Evolutionary conservation across 1,140 invertebrate genomes (phyloP).

Genomic region (Camponotus floridanus): DNA sequence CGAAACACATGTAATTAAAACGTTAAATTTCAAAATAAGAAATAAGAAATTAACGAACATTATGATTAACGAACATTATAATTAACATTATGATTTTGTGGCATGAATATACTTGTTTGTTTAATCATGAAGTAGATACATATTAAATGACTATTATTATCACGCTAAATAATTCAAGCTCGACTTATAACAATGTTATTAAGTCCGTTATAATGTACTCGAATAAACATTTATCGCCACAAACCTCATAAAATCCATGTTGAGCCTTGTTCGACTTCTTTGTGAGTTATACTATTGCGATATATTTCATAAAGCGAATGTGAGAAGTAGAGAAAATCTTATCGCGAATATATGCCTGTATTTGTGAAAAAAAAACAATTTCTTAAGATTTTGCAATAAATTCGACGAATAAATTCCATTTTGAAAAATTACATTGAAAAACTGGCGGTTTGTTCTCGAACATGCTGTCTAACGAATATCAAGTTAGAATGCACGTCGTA

Average conservation of each 20-base stretch:
- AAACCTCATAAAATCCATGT: background rate
- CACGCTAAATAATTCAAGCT: slow-evolving; percentile 14
- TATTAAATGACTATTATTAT: slow-evolving; percentile 9
- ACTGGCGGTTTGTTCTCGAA: background rate
- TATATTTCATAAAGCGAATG: background rate
- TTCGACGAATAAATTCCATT: background rate
- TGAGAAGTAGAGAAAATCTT: background rate
- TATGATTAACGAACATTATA: no score
- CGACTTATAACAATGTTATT: background rate
- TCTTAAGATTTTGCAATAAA: background rate
- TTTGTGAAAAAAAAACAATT: background rate
- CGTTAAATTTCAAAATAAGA: background rate
- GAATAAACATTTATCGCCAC: slow-evolving; percentile 38
- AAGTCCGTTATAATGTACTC: slow-evolving; percentile 17
- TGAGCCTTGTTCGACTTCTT: background rate
- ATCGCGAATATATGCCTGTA: background rate
- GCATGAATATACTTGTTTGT: slow-evolving; percentile 5
- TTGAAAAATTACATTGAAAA: slow-evolving; percentile 8
- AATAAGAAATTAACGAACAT: background rate
- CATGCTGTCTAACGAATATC: background rate
- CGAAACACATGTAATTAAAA: background rate
- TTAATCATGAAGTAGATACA: slow-evolving; percentile 10
- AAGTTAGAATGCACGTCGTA: background rate
- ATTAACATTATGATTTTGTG: background rate
- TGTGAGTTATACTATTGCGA: background rate